A percentile compares a stretch with the other conserved stretches of the same genome.
These are phyloP conservation scores for Unio delphinus DNA, from an alignment of 2,888 invertebrate genomes.

Conservation along the genomic window DNA sequence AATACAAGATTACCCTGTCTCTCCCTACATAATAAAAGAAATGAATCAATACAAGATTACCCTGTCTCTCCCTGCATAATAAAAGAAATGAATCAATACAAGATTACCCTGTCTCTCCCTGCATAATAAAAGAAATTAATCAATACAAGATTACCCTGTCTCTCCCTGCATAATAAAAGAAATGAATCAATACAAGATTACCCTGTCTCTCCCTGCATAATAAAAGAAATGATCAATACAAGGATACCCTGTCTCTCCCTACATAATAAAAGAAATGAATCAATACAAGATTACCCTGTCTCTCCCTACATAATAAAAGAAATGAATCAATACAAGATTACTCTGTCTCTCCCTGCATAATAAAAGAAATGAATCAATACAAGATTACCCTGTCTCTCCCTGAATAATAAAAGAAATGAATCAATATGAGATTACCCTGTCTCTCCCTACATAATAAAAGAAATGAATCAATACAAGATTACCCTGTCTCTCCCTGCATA, in stretches of 20 bases:
- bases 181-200: neutral
- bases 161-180: slow-evolving; percentile 14
- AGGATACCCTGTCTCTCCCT: slow-evolving; percentile 67
- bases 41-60: slow-evolving; percentile 41
- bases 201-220: too few species aligned
- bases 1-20: slow-evolving; percentile 24
- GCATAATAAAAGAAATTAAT: neutral
- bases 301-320: slow-evolving; percentile 31
- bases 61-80: slow-evolving; percentile 57
- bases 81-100: slow-evolving; percentile 59
- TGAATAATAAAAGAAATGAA: slow-evolving; percentile 2
- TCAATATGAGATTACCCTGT: slow-evolving; percentile 71
- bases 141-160: slow-evolving; percentile 65
- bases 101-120: slow-evolving; percentile 66
- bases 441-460: slow-evolving; percentile 29
- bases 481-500: slow-evolving; percentile 61
- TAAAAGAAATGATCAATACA: slow-evolving; percentile 62
- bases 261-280: neutral
- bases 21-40: slow-evolving; percentile 19
- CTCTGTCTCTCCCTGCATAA: slow-evolving; percentile 35
- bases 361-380: slow-evolving; percentile 6
- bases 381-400: slow-evolving; percentile 66
- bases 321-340: slow-evolving; percentile 1
- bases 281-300: slow-evolving; percentile 65
- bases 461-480: slow-evolving; percentile 37